Conservation (phyloP, 2,888 invertebrate species). For the Epinotia nisella region DNA sequence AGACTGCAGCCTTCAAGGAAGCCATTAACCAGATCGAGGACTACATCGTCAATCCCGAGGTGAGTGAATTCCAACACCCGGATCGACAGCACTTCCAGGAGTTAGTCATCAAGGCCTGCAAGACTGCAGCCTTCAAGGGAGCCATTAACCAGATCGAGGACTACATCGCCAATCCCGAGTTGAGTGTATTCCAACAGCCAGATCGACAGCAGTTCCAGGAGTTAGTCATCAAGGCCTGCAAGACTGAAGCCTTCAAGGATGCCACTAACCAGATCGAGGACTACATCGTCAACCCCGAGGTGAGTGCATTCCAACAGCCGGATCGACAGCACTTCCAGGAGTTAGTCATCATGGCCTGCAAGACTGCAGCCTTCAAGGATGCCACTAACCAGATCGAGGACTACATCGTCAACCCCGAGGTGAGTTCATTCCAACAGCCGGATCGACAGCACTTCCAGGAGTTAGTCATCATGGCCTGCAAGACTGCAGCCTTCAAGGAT, state of each 20-base stretch:
- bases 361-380: conserved; percentile 90
- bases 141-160: conserved; percentile 92
- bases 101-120: conserved; percentile 89
- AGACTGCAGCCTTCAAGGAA: conserved; percentile 90
- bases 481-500: conserved; percentile 90
- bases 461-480: conserved; percentile 89
- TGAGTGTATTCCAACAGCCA: conserved; percentile 82
- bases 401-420: conserved; percentile 89
- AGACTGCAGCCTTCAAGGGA: conserved; percentile 90
- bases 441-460: conserved; percentile 87
- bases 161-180: conserved; percentile 89
- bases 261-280: conserved; percentile 92
- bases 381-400: conserved; percentile 92
- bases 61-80: conserved; percentile 82
- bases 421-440: conserved; percentile 82
- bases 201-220: conserved; percentile 87
- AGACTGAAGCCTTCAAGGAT: conserved; percentile 90
- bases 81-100: conserved; percentile 87
- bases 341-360: conserved; percentile 89
- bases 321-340: conserved; percentile 87
- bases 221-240: conserved; percentile 89
- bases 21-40: conserved; percentile 92
- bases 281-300: conserved; percentile 89
- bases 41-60: conserved; percentile 89
- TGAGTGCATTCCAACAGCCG: conserved; percentile 82